These are phyloP conservation scores for Carcinoscorpius rotundicauda DNA, from an alignment of 1,140 invertebrate species.

Conservation along the genomic window DNA sequence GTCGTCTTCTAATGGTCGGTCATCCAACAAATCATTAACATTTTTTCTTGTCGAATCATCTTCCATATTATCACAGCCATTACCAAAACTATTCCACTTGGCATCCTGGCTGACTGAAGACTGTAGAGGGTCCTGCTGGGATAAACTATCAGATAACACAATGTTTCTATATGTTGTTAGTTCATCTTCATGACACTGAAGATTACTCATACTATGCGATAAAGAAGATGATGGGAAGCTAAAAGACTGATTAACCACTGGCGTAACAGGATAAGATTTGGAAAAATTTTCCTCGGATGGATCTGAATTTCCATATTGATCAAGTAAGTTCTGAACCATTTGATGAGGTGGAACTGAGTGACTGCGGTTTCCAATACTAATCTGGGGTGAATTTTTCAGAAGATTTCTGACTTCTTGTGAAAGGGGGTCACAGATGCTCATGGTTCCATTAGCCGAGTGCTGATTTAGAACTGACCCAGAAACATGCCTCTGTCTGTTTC, in stretches of 20 bases:
- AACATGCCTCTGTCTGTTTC: conserved; percentile 3
- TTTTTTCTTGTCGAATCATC: conserved; percentile 9
- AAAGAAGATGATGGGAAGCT: not conserved
- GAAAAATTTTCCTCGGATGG: conserved; percentile 8
- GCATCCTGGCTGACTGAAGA: conserved; percentile 1
- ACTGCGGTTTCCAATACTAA: conserved; percentile 41
- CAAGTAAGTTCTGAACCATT: conserved; percentile 32
- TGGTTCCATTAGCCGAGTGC: not conserved
- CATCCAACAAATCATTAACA: conserved; percentile 11
- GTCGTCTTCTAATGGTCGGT: conserved; percentile 20
- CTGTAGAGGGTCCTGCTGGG: conserved; percentile 3
- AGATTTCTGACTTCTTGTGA: conserved; percentile 17
- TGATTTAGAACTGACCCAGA: conserved; percentile 15
- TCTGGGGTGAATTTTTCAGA: conserved; percentile 5
- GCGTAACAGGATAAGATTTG: conserved; percentile 24
- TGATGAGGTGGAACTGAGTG: conserved; percentile 59
- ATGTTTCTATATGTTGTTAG: not conserved
- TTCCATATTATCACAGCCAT: conserved; percentile 8
- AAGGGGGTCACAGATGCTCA: conserved; percentile 4
- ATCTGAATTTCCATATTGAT: not conserved
- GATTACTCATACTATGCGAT: not conserved
- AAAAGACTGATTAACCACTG: conserved; percentile 12
- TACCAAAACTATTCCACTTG: conserved; percentile 7
- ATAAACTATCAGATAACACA: not conserved
- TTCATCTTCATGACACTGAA: conserved; percentile 4